A percentile compares a stretch with the other conserved stretches of the same genome.
phyloP scores from a whole-genome alignment of 2,888 invertebrate genomes.

The Drosophila monieri region DNA sequence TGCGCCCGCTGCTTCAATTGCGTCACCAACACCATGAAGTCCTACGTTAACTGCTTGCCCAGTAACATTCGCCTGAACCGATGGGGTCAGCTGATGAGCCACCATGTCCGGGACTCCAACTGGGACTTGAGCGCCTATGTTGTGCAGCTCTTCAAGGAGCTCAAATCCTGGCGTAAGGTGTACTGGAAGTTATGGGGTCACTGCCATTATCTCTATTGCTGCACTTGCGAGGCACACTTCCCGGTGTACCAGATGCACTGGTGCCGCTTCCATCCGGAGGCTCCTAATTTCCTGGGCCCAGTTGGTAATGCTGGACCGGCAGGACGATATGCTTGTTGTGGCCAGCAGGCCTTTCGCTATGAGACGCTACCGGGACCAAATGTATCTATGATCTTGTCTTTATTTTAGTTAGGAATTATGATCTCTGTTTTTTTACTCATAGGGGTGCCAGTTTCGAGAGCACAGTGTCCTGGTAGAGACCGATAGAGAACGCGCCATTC shows the following conservation, averaged over 20 bases:
- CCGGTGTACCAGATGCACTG: slow-evolving; percentile 91
- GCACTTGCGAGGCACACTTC: slow-evolving; percentile 90
- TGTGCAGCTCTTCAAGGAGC: slow-evolving; percentile 89
- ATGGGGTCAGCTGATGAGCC: slow-evolving; percentile 89
- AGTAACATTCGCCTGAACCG: slow-evolving; percentile 89
- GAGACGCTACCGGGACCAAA: slow-evolving; percentile 83
- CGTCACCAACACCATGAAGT: slow-evolving; percentile 88
- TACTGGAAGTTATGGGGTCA: slow-evolving; percentile 98
- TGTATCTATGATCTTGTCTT: slow-evolving; percentile 55
- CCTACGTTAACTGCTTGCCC: slow-evolving; percentile 89
- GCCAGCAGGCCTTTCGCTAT: slow-evolving; percentile 89
- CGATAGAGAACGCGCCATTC: slow-evolving; percentile 88
- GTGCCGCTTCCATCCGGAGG: slow-evolving; percentile 92
- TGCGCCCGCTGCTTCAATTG: slow-evolving; percentile 90
- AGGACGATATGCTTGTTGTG: slow-evolving; percentile 94
- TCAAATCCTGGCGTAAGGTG: slow-evolving; percentile 94
- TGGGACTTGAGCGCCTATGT: slow-evolving; percentile 94
- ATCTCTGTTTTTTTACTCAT: slow-evolving; percentile 3
- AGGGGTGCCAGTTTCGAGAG: slow-evolving; percentile 91
- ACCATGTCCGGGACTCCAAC: slow-evolving; percentile 89
- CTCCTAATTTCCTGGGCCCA: slow-evolving; percentile 90
- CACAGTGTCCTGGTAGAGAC: slow-evolving; percentile 88
- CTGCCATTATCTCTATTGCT: slow-evolving; percentile 93
- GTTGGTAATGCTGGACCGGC: slow-evolving; percentile 88
- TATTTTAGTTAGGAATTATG: too few species aligned